Evolutionary conservation across 2,113 vertebrate species (phyloP).

Genomic region (Spizaetus ornatus): DNA sequence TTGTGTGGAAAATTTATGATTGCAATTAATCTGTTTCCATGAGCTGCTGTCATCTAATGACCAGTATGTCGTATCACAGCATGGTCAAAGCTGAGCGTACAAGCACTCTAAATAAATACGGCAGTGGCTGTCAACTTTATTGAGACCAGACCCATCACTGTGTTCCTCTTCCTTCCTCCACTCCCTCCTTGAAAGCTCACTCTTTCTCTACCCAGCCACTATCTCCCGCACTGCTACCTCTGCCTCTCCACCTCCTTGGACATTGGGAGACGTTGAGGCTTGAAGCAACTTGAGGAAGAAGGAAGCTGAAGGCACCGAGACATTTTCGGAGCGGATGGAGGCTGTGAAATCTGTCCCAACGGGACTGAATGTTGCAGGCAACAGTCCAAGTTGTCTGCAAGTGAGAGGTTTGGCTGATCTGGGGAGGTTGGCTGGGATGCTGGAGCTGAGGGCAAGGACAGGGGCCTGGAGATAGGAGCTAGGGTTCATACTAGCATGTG

Average conservation of each 20-base stretch:
- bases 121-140: background rate
- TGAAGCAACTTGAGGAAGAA: background rate
- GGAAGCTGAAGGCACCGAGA: background rate
- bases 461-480: background rate
- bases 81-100: fast-evolving
- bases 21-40: background rate
- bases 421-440: background rate
- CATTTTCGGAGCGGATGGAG: background rate
- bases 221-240: background rate
- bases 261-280: too few species aligned
- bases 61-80: background rate
- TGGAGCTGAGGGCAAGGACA: background rate
- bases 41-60: background rate
- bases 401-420: background rate
- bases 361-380: background rate
- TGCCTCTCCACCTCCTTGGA: background rate
- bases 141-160: background rate
- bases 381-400: too few species aligned
- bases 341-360: background rate
- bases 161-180: background rate
- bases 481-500: too few species aligned
- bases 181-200: fast-evolving
- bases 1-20: background rate
- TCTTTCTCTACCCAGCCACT: background rate
- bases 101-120: background rate